phyloP scores from a whole-genome alignment of 2,888 invertebrate species.

The Vesta saturnalis region DNA sequence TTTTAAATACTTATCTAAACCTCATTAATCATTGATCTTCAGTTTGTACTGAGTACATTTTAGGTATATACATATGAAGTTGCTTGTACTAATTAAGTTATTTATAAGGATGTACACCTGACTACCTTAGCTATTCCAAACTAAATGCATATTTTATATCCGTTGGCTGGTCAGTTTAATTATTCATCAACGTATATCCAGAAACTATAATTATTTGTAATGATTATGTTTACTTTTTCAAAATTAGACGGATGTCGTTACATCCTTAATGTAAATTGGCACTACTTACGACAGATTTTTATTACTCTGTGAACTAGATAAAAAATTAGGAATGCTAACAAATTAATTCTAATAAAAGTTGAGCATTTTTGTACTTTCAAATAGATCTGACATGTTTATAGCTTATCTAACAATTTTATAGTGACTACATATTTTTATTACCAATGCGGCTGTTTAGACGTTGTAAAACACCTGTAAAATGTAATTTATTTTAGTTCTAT shows the following conservation, averaged over 20 bases:
- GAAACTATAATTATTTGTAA: background rate
- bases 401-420: slow-evolving; percentile 34
- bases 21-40: no score
- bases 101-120: background rate
- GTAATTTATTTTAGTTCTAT: slow-evolving; percentile 36
- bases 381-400: slow-evolving; percentile 32
- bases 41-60: no score
- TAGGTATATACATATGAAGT: background rate
- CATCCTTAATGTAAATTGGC: background rate
- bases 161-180: slow-evolving; percentile 5
- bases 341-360: slow-evolving; percentile 29
- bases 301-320: no score
- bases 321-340: slow-evolving; percentile 18
- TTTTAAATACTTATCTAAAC: background rate
- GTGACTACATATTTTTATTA: slow-evolving; percentile 34
- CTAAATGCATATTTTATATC: slow-evolving; percentile 1
- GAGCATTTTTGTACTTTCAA: slow-evolving; percentile 25
- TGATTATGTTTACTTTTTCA: no score
- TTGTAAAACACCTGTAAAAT: slow-evolving; percentile 39
- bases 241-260: no score
- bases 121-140: slow-evolving; percentile 6
- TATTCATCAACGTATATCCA: background rate
- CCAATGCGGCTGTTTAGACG: slow-evolving; percentile 34
- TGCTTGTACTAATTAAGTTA: background rate
- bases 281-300: no score